Evolutionary conservation across 2,797 vertebrate species (phyloP), one percentile per base, ranked within the genome.

Genomic region (Toxotes lorentzi): DNA sequence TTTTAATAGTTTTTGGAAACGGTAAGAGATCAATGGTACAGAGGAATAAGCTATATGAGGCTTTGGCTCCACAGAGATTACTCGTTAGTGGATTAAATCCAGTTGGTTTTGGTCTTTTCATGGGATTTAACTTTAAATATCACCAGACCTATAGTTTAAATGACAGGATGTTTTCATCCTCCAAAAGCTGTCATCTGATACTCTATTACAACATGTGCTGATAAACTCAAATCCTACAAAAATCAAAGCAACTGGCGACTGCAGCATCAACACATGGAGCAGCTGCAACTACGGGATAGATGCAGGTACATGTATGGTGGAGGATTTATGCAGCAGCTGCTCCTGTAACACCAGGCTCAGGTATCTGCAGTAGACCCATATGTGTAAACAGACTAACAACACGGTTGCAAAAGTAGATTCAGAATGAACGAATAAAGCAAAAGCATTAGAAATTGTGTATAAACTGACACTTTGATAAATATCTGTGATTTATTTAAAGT

Each of bases 251-350:
- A 21, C 8, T 32, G 19, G 21, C 4, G 8, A 54, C 0, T 57
- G 19, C 23, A 60, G 62, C 27, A 59, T 30, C 60, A 59, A 40
- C 59, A 72, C 53, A 7, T 0, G 4, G 11, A 70, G 63, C 84
- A 89, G 78, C 80, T 78, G 78, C 53, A n/a, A 6, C 54, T 63
- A 57, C 73, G 61, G 82, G 40, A 35, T 2, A 5, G 51, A 63
- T 68, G 78, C 75, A 70, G 79, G 59, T 75, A 64, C 7, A 41
- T 38, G 34, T 61, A 81, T 8, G 67, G 12, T 41, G 66, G 69
- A 60, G 41, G 70, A 53, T 56, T 71, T 34, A 54, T 17, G 34
- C 50, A 71, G 7, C 30, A 62, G 80, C 83, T 77, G 83, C 73
- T 59, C 2, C 14, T 43, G 17, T 9, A 24, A 43, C 57, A 70